Base-by-base conservation (phyloP, 2,113 vertebrate species). In the Alligator mississippiensis region DNA sequence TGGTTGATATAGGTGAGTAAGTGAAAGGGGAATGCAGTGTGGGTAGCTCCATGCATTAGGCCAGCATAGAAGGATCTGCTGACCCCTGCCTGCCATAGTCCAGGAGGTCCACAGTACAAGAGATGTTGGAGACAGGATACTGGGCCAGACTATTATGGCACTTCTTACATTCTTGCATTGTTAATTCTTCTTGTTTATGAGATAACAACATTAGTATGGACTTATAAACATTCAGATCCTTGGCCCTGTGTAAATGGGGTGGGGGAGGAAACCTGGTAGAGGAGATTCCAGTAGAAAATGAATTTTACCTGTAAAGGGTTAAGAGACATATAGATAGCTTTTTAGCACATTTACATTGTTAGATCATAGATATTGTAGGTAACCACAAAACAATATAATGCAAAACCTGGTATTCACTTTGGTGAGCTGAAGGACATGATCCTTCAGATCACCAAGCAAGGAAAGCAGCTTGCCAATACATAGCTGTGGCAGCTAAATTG, bases 301-400 rank as follows among this genome's bases (percentile, higher is more conserved):
- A 86, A 28, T 64, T 90, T 91, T n/a, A 72, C 18, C 19, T 72
- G 30, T 22, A 38, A 72, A 72, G 70, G 30, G 38, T 38, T 72
- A 72, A 38, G 34, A 47, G 70, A 24, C 34, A 38, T 9, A 22
- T 72, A 4, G 70, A 34, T 19, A 22, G 24, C 70, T 12, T 47
- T 72, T 72, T 38, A 22, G 19, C 5, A 9, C 0, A 0, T 30
- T 15, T 30, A 0, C 22, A 11, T 87, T 82, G 92, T 89, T 78
- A 77, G 30, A 38, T 22, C 82, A 25, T 70, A 17, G 17, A 82
- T 2, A 2, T n/a, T 30, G 61, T 89, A 27, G 6, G 19, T 83
- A 55, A 74, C 58, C 81, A 14, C 2, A 5, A 19, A 0, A 94
- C 17, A 85, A 47, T 72, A 63, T 66, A 84, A 2, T 54, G 28